Conservation (phyloP, 2,113 vertebrate genomes). For the Rhabdomys dilectus region DNA sequence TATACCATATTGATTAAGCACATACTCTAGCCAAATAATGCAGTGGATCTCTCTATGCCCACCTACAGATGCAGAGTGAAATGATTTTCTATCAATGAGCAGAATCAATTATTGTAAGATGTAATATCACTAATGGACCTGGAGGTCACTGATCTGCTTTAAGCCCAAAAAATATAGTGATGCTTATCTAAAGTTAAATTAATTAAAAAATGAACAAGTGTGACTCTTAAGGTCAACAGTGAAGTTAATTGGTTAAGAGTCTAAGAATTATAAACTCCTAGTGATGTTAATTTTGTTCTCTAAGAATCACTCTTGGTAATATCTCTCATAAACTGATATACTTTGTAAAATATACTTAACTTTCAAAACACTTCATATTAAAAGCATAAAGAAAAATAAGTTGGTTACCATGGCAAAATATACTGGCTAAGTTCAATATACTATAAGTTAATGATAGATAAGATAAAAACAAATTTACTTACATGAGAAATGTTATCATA, state of each 20-base stretch:
- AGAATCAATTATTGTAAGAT: neutral
- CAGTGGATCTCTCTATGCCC: neutral
- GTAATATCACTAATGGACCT: neutral
- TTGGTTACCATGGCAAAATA: fast-evolving
- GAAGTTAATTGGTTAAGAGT: neutral
- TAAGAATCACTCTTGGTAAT: neutral
- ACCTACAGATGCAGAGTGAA: neutral
- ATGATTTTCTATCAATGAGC: too few relatives aligned
- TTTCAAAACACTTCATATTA: neutral
- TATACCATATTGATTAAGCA: neutral
- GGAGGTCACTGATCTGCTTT: neutral
- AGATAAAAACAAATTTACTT: neutral
- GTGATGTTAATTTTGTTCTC: neutral
- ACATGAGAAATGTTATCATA: neutral
- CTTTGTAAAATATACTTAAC: neutral
- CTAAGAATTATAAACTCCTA: neutral
- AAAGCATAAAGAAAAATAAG: neutral
- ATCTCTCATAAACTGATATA: too few relatives aligned
- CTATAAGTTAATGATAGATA: neutral
- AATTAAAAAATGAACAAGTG: neutral
- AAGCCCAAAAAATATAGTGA: neutral
- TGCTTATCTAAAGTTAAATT: neutral
- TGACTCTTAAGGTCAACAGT: neutral
- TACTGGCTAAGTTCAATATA: neutral
- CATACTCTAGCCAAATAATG: neutral